Percentiles rank a stretch among this genome's conserved stretches.
Evolutionary conservation across 2,888 invertebrate genomes (phyloP).

Genomic region (Myopa testacea): DNA sequence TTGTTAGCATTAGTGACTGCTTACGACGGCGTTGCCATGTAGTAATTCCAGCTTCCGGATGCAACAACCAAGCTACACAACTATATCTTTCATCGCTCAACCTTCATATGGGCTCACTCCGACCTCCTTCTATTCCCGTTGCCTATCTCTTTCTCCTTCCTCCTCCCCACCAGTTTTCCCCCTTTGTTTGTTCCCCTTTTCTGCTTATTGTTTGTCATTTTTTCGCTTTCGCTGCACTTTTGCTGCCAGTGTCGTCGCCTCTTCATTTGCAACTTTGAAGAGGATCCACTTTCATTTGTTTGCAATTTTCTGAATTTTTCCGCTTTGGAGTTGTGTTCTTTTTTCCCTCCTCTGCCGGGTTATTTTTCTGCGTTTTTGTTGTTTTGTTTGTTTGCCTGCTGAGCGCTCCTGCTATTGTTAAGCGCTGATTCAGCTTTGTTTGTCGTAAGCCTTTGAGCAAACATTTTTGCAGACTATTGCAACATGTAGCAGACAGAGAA

Average conservation of each 20-base stretch:
- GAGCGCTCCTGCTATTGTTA: conserved; percentile 17
- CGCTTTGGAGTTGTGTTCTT: conserved; percentile 16
- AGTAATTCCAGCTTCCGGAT: neutral
- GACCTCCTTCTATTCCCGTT: neutral
- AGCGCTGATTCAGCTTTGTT: conserved; percentile 41
- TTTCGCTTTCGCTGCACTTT: conserved; percentile 43
- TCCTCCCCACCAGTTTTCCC: neutral
- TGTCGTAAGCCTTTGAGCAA: conserved; percentile 41
- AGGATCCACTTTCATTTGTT: conserved; percentile 64
- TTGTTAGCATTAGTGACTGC: conserved; percentile 13
- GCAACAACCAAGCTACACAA: neutral
- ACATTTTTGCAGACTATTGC: conserved; percentile 41
- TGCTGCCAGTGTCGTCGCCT: conserved; percentile 45
- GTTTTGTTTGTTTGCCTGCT: neutral
- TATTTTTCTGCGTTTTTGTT: neutral
- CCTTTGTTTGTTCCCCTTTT: neutral
- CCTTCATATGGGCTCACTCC: neutral
- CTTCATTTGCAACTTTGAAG: conserved; percentile 63
- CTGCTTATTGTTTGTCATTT: conserved; percentile 37
- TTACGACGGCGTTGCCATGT: conserved; percentile 30
- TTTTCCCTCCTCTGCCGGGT: neutral
- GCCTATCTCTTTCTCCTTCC: neutral
- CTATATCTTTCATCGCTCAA: neutral
- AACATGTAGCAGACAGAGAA: conserved; percentile 14
- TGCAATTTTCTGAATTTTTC: conserved; percentile 48